phyloP scores from a whole-genome alignment of 1,140 invertebrate genomes.

The Atopsyche davidsoni region DNA sequence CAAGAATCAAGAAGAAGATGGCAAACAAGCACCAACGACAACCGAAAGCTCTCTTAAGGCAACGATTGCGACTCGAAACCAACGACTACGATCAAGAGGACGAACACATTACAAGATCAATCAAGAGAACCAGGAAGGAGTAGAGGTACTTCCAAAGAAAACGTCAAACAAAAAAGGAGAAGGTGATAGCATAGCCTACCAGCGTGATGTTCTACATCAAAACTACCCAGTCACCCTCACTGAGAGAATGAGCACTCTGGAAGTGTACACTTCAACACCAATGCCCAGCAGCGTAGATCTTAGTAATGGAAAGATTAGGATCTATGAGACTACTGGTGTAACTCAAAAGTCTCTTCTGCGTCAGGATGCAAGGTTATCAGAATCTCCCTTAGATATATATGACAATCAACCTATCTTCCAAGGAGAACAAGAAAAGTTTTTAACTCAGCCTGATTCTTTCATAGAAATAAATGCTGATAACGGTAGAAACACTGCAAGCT shows the following conservation, averaged over 20 bases:
- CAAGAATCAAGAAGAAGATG: conserved; percentile 40
- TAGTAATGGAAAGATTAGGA: conserved; percentile 26
- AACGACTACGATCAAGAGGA: conserved; percentile 38
- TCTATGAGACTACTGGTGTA: conserved; percentile 27
- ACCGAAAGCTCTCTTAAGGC: conserved; percentile 45
- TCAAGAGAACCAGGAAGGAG: conserved; percentile 34
- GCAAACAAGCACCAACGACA: conserved; percentile 42
- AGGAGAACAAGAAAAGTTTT: conserved; percentile 23
- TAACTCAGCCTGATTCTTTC: conserved; percentile 23
- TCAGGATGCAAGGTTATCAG: conserved; percentile 9
- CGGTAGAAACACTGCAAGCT: conserved; percentile 10
- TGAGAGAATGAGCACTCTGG: conserved; percentile 41
- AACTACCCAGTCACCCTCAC: conserved; percentile 51
- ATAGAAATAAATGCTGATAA: conserved; percentile 20
- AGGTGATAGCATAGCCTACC: conserved; percentile 47
- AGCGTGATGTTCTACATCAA: conserved; percentile 54
- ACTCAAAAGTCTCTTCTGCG: conserved; percentile 14
- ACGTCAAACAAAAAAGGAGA: conserved; percentile 36
- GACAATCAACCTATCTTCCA: conserved; percentile 28
- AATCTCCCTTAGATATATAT: conserved; percentile 15
- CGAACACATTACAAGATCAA: conserved; percentile 40
- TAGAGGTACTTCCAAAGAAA: conserved; percentile 32
- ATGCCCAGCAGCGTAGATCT: conserved; percentile 19
- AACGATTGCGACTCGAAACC: conserved; percentile 31
- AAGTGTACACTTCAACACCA: conserved; percentile 21